Evolutionary conservation across 2,797 vertebrate genomes (phyloP), one percentile per base, ranked within the genome.

Genomic region (Lacerta bilineata): DNA sequence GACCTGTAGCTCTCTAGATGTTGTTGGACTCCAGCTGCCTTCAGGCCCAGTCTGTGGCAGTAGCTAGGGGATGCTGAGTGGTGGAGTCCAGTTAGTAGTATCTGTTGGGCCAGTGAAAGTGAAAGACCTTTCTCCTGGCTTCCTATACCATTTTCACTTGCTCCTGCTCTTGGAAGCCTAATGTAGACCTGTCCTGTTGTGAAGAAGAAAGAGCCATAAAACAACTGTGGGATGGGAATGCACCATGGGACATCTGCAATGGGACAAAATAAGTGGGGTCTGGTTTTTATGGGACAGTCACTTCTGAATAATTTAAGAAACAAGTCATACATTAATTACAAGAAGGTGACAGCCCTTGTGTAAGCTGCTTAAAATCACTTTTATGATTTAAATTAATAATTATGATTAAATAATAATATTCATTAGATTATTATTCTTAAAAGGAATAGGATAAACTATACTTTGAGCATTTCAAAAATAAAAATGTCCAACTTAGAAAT

Each of bases 201-300:
- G 71, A 20, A 11, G 27, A 86, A 80, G 29, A 61, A 36, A 43
- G 29, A 61, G 71, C 13, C 43, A 72, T 17, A 64, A 74, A 18
- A 50, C 29, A 72, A 20, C 5, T 41, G 36, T 80, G 9, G 72
- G 64, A 50, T 76, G 29, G 75, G 18, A 66, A 78, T 82, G 4
- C 29, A 75, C 18, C 2, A 46, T 89, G 69, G 27, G 36, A 18
- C 23, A 66, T 68, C 41, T 89, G 3, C 87, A 72, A 87, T 87
- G 90, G 89, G 90, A 91, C 91, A 90, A 89, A 89, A 93, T 82
- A 90, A 90, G 84, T 29, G 41, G 61, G 76, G 7, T 36, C 20
- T 77, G 4, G 29, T 75, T 75, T 82, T 25, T 41, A 6, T 77
- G 41, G 39, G 68, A 10, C 5, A 75, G 33, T 61, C 43, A 55